Evolutionary conservation across 2,113 vertebrate species (phyloP).

Genomic region (Cariama cristata): DNA sequence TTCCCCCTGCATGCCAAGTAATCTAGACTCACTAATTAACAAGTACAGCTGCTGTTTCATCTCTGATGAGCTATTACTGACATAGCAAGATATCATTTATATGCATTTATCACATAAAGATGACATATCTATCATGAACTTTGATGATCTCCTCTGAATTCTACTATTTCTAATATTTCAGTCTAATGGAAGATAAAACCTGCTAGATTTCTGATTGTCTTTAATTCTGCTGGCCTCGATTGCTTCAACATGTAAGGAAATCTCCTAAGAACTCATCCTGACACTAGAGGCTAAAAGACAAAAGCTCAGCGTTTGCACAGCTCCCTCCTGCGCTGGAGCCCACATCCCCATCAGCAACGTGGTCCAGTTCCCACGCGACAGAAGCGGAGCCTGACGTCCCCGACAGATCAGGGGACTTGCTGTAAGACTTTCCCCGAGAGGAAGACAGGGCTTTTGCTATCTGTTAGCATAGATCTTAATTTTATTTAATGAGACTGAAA

Average conservation of each 20-base stretch:
- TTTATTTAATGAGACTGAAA: background rate
- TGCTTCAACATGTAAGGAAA: background rate
- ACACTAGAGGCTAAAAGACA: background rate
- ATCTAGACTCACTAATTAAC: background rate
- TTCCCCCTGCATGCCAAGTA: background rate
- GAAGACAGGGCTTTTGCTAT: background rate
- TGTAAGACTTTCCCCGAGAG: background rate
- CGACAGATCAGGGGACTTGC: background rate
- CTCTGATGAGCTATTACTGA: accelerated
- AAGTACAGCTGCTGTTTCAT: background rate
- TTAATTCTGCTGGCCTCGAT: background rate
- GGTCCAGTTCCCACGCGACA: accelerated
- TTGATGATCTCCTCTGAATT: background rate
- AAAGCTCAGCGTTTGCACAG: background rate
- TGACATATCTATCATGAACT: background rate
- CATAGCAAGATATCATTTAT: background rate
- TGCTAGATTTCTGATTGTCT: background rate
- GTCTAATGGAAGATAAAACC: background rate
- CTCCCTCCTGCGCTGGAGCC: background rate
- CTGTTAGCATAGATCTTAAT: background rate
- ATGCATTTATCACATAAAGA: background rate
- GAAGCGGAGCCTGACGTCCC: background rate
- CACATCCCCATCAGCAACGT: background rate
- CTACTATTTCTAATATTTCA: background rate
- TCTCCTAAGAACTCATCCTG: background rate